phyloP scores from a whole-genome alignment of 2,888 invertebrate species.

The Cerceris rybyensis region DNA sequence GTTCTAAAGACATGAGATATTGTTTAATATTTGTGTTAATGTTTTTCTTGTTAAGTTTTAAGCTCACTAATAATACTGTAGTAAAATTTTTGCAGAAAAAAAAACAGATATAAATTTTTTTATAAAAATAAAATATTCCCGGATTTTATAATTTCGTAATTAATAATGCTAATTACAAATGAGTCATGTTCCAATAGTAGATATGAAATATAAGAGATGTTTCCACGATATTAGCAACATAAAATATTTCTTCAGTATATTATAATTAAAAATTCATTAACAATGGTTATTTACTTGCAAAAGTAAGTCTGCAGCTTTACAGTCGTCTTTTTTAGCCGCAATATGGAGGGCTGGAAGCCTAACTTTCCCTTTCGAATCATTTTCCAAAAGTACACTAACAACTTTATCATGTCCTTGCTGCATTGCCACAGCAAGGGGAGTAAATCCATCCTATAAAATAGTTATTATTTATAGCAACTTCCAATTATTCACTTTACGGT shows the following conservation, averaged over 20 bases:
- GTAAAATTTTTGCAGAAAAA: too few species aligned
- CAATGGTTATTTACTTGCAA: slow-evolving; percentile 85
- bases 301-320: slow-evolving; percentile 95
- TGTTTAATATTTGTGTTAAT: background rate
- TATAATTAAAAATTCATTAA: slow-evolving; percentile 3
- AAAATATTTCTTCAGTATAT: background rate
- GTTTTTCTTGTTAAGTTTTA: background rate
- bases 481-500: background rate
- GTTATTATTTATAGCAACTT: background rate
- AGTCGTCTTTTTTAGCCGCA: slow-evolving; percentile 99
- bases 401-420: slow-evolving; percentile 99
- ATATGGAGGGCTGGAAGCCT: slow-evolving; percentile 98
- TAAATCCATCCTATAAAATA: slow-evolving; percentile 92
- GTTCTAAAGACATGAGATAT: slow-evolving; percentile 84
- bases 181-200: background rate
- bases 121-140: too few species aligned
- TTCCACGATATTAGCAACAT: background rate
- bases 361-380: slow-evolving; percentile 97
- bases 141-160: too few species aligned
- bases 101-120: too few species aligned
- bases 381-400: slow-evolving; percentile 96
- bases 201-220: background rate
- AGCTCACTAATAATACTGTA: background rate
- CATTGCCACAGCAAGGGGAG: slow-evolving; percentile 99
- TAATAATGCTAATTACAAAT: background rate